A percentile compares a stretch with the other conserved stretches of the same genome.
Evolutionary conservation across 2,113 vertebrate species (phyloP).

Genomic region (Pituophis catenifer): DNA sequence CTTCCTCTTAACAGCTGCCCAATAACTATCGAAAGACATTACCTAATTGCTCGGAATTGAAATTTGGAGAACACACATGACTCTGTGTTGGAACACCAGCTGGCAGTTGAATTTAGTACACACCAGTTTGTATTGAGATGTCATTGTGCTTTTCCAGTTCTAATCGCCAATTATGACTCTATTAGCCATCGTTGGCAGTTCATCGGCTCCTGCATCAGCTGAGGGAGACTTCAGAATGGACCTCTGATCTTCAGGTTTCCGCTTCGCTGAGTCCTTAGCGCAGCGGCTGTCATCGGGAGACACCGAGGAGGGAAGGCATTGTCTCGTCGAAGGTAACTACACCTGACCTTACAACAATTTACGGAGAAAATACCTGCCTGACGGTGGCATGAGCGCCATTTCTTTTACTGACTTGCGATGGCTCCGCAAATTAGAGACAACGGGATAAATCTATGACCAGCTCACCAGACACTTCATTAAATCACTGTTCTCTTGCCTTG

Average conservation of each 20-base stretch:
- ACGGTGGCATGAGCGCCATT: constrained; percentile 71
- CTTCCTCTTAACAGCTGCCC: not conserved
- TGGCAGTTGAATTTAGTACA: constrained; percentile 65
- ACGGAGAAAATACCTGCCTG: constrained; percentile 81
- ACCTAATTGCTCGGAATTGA: constrained; percentile 42
- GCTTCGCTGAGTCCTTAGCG: constrained; percentile 73
- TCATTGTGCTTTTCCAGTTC: constrained; percentile 79
- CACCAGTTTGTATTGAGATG: constrained; percentile 80
- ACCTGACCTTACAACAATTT: constrained; percentile 88
- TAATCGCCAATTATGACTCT: constrained; percentile 99
- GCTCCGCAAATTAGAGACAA: constrained; percentile 79
- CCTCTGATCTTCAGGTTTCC: constrained; percentile 84
- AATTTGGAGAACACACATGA: constrained; percentile 35
- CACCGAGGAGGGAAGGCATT: constrained; percentile 68
- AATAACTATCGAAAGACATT: not conserved
- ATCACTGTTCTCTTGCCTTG: constrained; percentile 87
- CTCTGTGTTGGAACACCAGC: constrained; percentile 60
- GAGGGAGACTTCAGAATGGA: constrained; percentile 76
- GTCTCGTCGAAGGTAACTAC: constrained; percentile 74
- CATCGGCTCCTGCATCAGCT: constrained; percentile 85
- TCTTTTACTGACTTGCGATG: constrained; percentile 59
- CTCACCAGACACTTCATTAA: constrained; percentile 98
- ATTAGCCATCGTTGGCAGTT: constrained; percentile 96
- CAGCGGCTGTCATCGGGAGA: constrained; percentile 79
- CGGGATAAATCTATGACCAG: constrained; percentile 84